Base-by-base conservation (phyloP, 2,888 invertebrate species). In the Drosophila peninsularis region DNA sequence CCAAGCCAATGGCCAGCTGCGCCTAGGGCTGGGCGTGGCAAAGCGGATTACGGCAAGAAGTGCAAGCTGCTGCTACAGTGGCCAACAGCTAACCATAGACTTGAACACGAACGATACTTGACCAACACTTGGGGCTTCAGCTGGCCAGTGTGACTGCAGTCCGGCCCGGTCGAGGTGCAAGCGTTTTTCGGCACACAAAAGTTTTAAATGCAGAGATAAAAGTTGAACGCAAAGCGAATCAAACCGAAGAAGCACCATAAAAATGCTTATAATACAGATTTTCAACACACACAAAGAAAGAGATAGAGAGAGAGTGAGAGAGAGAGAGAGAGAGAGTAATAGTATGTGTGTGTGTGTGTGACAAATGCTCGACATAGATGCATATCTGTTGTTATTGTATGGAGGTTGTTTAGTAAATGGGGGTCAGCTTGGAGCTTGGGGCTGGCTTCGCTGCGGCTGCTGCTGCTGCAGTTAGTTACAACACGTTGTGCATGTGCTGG, bases 381-480 rank as follows among this genome's bases (percentile, higher is more conserved):
- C 79, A 77, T 78, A 77, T 72, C 62, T 78, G 68, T 62, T 62
- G 64, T 62, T 75, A 63, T 78, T 80, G 68, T 66, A 63, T 58
- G 65, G 62, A 49, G 65, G 67, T 70, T 78, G 69, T 53, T 57
- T 56, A 64, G 58, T 41, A 71, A 73, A 78, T 69, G 55, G 68
- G 78, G 81, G 81, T 73, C 76, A 83, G 71, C 74, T 87, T 69
- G 42, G 78, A 83, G 87, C 87, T 80, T 55, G 61, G 67, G 74
- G 83, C 83, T 45, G 68, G 68, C 56, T 75, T 56, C 65, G 50
- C 45, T 65, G 49, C 53, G 65, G 62, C 61, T 54, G 39, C 41
- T 58, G 39, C 30, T 50, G 27, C 52, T 68, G 52, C 78, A 75
- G 73, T 67, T 72, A 72, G 75, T 77, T 77, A 71, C 64, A 69